Percentiles rank a stretch among this genome's conserved stretches.
Conservation (phyloP, 2,113 vertebrate genomes). For the Guaruba guarouba region DNA sequence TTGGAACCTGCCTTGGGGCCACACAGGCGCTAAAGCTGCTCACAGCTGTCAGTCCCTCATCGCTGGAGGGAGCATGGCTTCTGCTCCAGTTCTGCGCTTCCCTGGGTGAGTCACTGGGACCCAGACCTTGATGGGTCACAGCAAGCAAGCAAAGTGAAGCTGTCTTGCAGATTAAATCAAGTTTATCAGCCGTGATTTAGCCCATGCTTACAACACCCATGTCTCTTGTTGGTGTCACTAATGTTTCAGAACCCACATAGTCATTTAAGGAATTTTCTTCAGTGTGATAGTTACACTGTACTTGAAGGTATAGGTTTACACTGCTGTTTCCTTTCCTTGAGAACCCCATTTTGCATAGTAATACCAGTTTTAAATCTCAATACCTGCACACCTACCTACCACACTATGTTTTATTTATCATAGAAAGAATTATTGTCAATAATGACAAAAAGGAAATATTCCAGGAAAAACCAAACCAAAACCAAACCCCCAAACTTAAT, state of each 20-base stretch:
- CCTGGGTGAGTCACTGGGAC: neutral
- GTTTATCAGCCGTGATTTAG: neutral
- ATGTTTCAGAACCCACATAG: neutral
- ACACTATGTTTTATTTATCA: neutral
- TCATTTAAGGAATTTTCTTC: neutral
- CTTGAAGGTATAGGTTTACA: neutral
- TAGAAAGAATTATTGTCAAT: neutral
- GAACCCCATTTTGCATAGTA: neutral
- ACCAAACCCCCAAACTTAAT: accelerated
- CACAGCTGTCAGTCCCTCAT: neutral
- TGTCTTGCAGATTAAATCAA: neutral
- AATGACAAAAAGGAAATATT: neutral
- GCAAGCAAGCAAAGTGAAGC: neutral
- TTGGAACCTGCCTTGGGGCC: constrained; percentile 1
- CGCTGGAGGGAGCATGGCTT: accelerated
- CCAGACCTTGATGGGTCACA: neutral
- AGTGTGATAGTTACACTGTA: neutral
- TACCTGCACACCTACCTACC: neutral
- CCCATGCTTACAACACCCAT: neutral
- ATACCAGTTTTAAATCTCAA: neutral
- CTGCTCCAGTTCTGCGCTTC: neutral
- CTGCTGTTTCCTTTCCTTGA: neutral
- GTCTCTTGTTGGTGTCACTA: neutral
- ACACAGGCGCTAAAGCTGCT: constrained; percentile 1
- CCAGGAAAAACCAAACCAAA: neutral